Evolutionary conservation across 2,797 vertebrate genomes (phyloP), one percentile per base, ranked within the genome.

Genomic region (Platalea minor): DNA sequence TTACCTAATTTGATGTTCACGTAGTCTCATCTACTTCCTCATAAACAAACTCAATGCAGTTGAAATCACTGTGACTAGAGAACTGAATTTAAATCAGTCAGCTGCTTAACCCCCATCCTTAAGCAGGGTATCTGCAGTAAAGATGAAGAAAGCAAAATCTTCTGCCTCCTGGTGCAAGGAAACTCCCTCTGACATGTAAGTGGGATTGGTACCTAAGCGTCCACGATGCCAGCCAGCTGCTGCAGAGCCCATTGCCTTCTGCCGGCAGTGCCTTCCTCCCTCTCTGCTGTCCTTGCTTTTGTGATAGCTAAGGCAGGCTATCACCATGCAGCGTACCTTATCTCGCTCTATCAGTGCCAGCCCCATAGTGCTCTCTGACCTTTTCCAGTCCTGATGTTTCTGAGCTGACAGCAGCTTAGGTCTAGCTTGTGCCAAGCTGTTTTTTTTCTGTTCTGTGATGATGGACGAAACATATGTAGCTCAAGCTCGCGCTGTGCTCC

Each of bases 351-450:
- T 84, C 73, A 28, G 29, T 70, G 74, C 79, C 85, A 92, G 65
- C 67, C 88, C 70, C 68, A 7, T 1, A 14, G 87, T 15, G 43
- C 78, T 73, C 54, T 65, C 69, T 93, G 92, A 92, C 93, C 93
- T 95, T 91, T 88, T 74, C 85, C 87, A 96, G 85, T 60, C 89
- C 77, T 93, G 56, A 79, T 70, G 50, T 78, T 92, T 86, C 63
- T 85, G 89, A 96, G 63, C 79, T 79, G 89, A 86, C 75, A 51
- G 82, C 70, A 89, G 43, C 43, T 75, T 69, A 67, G 39, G 73
- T 54, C 57, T 63, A 56, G 17, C 41, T 84, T 70, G 56, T 90
- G 87, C 65, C 89, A 82, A 69, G 65, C 26, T 37, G 59, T 1
- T 2, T 17, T 82, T n/a, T 45, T 73, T 50, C 13, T 50, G 14